Conservation (phyloP, 2,797 vertebrate genomes). For the Enteromius thamalakanensis region DNA sequence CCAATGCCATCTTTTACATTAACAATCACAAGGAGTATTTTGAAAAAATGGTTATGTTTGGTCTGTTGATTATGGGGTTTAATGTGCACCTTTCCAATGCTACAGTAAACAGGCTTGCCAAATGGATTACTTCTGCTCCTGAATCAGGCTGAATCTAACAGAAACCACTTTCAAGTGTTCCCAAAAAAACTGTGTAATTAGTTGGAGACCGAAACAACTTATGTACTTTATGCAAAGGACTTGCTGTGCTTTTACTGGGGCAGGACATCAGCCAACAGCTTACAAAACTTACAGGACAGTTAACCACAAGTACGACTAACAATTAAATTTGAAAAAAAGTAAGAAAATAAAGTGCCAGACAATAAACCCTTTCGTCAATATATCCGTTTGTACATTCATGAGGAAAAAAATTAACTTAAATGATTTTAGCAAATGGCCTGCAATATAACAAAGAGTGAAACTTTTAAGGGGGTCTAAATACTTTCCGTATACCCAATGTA, state of each 20-base stretch:
- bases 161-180: constrained; percentile 3
- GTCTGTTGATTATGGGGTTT: constrained; percentile 5
- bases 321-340: not conserved
- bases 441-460: too few relatives aligned
- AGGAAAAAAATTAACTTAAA: too few relatives aligned
- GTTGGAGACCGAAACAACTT: not conserved
- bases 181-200: constrained; percentile 36
- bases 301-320: not conserved
- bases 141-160: constrained; percentile 5
- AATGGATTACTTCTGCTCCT: constrained; percentile 7
- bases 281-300: not conserved
- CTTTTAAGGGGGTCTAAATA: too few relatives aligned
- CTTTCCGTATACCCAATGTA: too few relatives aligned
- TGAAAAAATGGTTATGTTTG: constrained; percentile 24
- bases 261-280: constrained; percentile 3
- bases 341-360: not conserved
- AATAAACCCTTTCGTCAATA: not conserved
- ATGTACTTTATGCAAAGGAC: not conserved
- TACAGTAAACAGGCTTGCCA: not conserved
- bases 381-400: too few relatives aligned
- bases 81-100: not conserved
- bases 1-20: not conserved
- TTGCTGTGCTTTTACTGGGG: not conserved
- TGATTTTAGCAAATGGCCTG: too few relatives aligned
- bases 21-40: constrained; percentile 24